Evolutionary conservation across 2,888 invertebrate genomes (phyloP).

Genomic region (Drosophila sordidapex): DNA sequence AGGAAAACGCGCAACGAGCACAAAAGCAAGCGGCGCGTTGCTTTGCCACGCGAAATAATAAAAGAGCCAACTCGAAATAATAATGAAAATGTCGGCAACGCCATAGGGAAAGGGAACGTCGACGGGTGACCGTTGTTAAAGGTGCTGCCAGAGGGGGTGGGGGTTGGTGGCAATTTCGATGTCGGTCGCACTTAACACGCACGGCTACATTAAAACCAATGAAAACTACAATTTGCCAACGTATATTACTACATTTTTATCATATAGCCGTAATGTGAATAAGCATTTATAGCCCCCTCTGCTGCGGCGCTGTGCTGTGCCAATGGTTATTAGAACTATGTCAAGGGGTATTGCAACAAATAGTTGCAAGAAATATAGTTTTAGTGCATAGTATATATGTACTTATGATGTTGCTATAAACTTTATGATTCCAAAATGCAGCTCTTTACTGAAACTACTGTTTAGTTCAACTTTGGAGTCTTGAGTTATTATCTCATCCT

Average conservation of each 20-base stretch:
- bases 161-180: constrained; percentile 44
- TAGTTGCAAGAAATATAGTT: background rate
- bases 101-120: constrained; percentile 28
- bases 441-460: background rate
- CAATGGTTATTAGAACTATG: constrained; percentile 39
- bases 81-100: constrained; percentile 77
- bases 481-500: background rate
- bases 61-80: constrained; percentile 71
- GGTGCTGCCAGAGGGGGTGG: constrained; percentile 29
- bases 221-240: constrained; percentile 79
- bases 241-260: constrained; percentile 74
- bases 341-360: constrained; percentile 29
- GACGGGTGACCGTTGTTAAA: constrained; percentile 28
- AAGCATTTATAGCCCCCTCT: constrained; percentile 41
- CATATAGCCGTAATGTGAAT: constrained; percentile 57
- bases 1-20: constrained; percentile 31
- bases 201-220: constrained; percentile 76
- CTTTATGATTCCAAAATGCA: background rate
- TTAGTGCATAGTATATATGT: background rate
- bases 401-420: background rate
- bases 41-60: constrained; percentile 80
- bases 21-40: constrained; percentile 64
- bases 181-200: constrained; percentile 75
- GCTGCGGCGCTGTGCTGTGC: background rate
- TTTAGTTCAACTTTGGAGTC: background rate